Evolutionary conservation across 2,888 invertebrate genomes (phyloP), one percentile per base, ranked within the genome.

Genomic region (Thereva unica): DNA sequence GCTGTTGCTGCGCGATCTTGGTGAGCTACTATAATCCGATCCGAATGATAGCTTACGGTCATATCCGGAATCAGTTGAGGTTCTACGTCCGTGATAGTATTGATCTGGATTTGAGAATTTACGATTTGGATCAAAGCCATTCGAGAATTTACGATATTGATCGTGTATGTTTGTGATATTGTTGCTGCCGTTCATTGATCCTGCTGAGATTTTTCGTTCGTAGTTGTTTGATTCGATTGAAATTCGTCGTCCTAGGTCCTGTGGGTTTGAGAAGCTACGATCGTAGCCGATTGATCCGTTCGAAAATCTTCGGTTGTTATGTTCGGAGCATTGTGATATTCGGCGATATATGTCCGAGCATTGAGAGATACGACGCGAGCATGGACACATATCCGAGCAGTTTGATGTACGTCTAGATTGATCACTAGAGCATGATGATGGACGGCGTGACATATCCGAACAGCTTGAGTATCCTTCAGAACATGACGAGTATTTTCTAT

Each of bases 231-330:
- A 75, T 77, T 80, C 80, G 37, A 77, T 78, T 1, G 80, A 80
- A 50, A 76, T 73, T 34, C 80, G 77, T 4, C 80, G 65, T 68
- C 68, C 56, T 71, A 70, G 12, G 72, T 75, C 44, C 64, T 70
- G 71, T 75, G 77, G 74, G 74, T 64, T 64, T 7, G 69, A 69
- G 37, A 49, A 65, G 35, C 61, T 67, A 10, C 69, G 64, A 8
- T 69, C 69, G 55, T 63, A 69, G 10, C 52, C 52, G 3, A 64
- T 34, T 5, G 38, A 6, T 9, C 40, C 41, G 42, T 78, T 84
- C 1, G 87, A 87, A 74, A 83, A 79, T 54, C 87, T 82, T 10
- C 87, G 80, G 57, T 75, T 79, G 59, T 77, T 75, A 50, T 79
- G 79, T 9, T 78, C 79, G 66, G 85, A 83, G 52, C 85, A 78